Evolutionary conservation across 2,888 invertebrate species (phyloP).

Genomic region (Ophioninae sp.): DNA sequence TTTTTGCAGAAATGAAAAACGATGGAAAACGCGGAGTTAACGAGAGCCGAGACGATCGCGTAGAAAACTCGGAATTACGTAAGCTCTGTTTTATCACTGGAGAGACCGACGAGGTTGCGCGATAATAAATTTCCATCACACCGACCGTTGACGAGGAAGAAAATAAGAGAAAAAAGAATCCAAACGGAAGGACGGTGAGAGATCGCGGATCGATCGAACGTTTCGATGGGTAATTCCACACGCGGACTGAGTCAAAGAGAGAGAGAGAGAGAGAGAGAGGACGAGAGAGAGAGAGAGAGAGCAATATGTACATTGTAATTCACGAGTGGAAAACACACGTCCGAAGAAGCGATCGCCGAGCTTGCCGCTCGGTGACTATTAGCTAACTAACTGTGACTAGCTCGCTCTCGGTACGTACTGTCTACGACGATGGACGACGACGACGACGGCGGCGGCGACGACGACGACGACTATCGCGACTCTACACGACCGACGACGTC

Average conservation of each 20-base stretch:
- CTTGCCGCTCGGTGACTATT: constrained; percentile 57
- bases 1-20: background rate
- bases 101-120: constrained; percentile 15
- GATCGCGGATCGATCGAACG: constrained; percentile 22
- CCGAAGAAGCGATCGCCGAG: constrained; percentile 26
- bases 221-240: constrained; percentile 13
- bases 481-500: constrained; percentile 41
- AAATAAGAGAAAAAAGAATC: background rate
- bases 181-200: background rate
- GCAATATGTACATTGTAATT: constrained; percentile 4
- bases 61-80: constrained; percentile 14
- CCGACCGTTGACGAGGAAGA: constrained; percentile 17
- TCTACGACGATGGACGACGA: constrained; percentile 54
- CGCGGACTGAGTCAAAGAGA: background rate
- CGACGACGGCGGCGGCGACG: constrained; percentile 29
- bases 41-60: background rate
- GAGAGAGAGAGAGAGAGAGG: background rate
- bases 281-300: constrained; percentile 8
- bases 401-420: constrained; percentile 53
- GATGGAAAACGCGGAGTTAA: background rate
- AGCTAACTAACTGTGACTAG: constrained; percentile 56
- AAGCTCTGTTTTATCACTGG: constrained; percentile 45
- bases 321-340: constrained; percentile 32
- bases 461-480: constrained; percentile 31
- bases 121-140: constrained; percentile 9